Evolutionary conservation across 35 echinoderm and acorn worm genomes (phyloP).

Genomic region (Hemicentrotus pulcherrimus): DNA sequence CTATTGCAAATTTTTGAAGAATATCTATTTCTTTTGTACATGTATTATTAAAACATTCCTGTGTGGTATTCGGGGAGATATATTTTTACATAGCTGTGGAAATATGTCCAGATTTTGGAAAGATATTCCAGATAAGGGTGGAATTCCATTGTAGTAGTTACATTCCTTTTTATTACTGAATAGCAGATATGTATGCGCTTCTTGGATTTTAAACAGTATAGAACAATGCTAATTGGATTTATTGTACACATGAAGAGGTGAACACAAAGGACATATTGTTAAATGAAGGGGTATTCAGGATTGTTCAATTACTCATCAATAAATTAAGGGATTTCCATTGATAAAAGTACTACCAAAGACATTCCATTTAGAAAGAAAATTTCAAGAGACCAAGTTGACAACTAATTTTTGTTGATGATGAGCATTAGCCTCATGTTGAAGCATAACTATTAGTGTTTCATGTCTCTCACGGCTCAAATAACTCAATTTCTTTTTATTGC

Average conservation of each 20-base stretch:
- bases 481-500: neutral
- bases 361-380: neutral
- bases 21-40: neutral
- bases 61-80: neutral
- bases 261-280: neutral
- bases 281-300: neutral
- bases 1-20: neutral
- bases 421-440: neutral
- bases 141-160: neutral
- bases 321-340: neutral
- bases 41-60: neutral
- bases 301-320: neutral
- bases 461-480: neutral
- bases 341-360: neutral
- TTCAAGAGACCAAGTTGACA: neutral
- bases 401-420: neutral
- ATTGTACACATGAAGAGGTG: neutral
- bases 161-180: neutral
- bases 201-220: too few species aligned
- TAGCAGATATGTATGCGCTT: neutral
- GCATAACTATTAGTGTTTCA: neutral
- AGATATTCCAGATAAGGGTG: too few species aligned
- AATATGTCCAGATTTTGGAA: too few species aligned
- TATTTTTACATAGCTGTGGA: too few species aligned
- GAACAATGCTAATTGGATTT: neutral